Evolutionary conservation across 2,113 vertebrate genomes (phyloP).

Genomic region (Sinocyclocheilus maitianheensis): DNA sequence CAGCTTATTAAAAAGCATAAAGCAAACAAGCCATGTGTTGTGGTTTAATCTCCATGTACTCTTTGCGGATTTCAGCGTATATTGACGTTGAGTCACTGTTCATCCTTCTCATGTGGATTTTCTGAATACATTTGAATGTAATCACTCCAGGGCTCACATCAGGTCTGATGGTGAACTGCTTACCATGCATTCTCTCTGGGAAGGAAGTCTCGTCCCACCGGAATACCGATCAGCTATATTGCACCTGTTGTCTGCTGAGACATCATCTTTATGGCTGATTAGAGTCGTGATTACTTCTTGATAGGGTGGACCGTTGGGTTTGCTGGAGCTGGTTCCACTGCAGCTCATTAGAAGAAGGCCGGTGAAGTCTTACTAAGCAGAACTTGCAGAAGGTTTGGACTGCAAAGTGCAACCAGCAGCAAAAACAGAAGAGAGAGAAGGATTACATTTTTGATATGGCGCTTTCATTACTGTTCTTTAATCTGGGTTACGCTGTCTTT

Average conservation of each 20-base stretch:
- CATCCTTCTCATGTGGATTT: neutral
- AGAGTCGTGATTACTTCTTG: conserved; percentile 47
- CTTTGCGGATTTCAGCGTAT: conserved; percentile 17
- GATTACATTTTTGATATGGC: neutral
- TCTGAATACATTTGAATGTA: conserved; percentile 31
- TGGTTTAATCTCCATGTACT: neutral
- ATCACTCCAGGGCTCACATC: conserved; percentile 26
- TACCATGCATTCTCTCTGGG: conserved; percentile 37
- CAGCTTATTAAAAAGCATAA: conserved; percentile 12
- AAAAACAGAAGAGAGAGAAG: neutral
- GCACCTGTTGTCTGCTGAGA: conserved; percentile 51
- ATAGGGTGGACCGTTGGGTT: conserved; percentile 33
- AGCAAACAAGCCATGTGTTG: neutral
- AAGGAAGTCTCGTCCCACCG: conserved; percentile 32
- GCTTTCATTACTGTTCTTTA: neutral
- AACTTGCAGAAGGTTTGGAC: conserved; percentile 25
- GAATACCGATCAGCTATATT: conserved; percentile 51
- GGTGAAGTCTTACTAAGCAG: conserved; percentile 41
- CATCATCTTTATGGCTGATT: conserved; percentile 53
- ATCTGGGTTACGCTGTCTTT: neutral
- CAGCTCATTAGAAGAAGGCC: conserved; percentile 39
- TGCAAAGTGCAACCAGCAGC: conserved; percentile 21
- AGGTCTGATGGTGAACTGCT: conserved; percentile 36
- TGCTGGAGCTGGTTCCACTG: conserved; percentile 10
- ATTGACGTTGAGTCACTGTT: conserved; percentile 24